Base-by-base conservation (phyloP, 2,113 vertebrate genomes). In the Suncus etruscus region DNA sequence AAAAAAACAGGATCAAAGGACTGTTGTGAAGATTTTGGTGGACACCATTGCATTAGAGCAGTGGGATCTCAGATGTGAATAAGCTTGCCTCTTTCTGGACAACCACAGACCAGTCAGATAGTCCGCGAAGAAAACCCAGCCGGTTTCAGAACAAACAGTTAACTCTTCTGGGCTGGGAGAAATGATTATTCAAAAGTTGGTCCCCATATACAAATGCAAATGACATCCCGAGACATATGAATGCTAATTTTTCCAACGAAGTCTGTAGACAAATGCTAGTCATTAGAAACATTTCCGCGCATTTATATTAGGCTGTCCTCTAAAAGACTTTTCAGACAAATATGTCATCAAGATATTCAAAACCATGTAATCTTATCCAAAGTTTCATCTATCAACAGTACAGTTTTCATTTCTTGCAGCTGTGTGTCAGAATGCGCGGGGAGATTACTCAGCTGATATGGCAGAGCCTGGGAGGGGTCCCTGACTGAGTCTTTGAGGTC, bases 261-360 rank as follows among this genome's bases (percentile, higher is more conserved):
- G 98, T 97, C 97, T 96, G 96, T 97, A 98, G 98, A 98, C 98
- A 98, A 98, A 98, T 97, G 97, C 97, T 97, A 97, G 97, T 98
- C 98, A 98, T 98, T 98, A 98, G 98, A 98, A 98, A 98, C 98
- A 98, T 98, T 98, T 98, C 98, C 98, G 97, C 95, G 98, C 98
- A 98, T 98, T 98, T 98, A 98, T 98, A 98, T 98, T 98, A 98
- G 98, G 97, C 98, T 97, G 98, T 98, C 98, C 98, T 98, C 98
- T 98, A 98, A 98, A 98, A 98, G 98, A 98, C 98, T 98, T 98
- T 98, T 98, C 97, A 98, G 97, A 98, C 98, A 98, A 98, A 98
- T 98, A 98, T 98, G 98, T 98, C 98, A 98, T 98, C 98, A 98
- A 98, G 98, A 98, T 98, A 98, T 98, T 98, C 98, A 98, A 98